These are phyloP conservation scores for Heterochromis multidens DNA, from an alignment of 2,113 vertebrate genomes.

Conservation along the genomic window DNA sequence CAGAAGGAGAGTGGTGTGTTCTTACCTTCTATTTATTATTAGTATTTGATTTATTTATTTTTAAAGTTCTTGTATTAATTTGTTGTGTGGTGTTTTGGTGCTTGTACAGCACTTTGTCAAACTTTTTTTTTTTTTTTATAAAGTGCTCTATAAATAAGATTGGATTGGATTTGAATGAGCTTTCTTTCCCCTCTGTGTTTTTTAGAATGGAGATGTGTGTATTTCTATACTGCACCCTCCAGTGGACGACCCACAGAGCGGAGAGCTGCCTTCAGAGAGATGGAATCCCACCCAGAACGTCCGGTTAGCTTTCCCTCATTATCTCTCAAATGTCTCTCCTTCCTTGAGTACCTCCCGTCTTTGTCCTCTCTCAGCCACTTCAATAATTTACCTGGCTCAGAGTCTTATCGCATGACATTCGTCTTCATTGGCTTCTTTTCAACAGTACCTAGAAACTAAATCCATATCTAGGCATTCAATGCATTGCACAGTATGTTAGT, in stretches of 20 bases:
- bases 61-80: neutral
- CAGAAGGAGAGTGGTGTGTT: too few species aligned
- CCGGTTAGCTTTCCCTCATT: conserved; percentile 77
- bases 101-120: neutral
- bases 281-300: conserved; percentile 99
- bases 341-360: neutral
- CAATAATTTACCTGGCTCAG: neutral
- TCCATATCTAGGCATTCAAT: neutral
- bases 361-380: neutral
- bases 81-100: neutral
- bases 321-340: neutral
- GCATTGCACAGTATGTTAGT: neutral
- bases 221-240: conserved; percentile 98
- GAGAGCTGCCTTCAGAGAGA: conserved; percentile 94
- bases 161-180: neutral
- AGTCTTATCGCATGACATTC: conserved; percentile 19
- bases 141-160: neutral
- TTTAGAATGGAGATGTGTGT: conserved; percentile 93
- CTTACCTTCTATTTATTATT: too few species aligned
- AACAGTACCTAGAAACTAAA: neutral
- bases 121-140: rapidly evolving
- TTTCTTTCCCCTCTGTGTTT: neutral
- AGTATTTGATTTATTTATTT: neutral
- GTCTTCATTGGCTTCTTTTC: neutral
- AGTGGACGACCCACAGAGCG: conserved; percentile 94